Evolutionary conservation across 2,113 vertebrate species (phyloP).

Genomic region (Antennarius striatus): DNA sequence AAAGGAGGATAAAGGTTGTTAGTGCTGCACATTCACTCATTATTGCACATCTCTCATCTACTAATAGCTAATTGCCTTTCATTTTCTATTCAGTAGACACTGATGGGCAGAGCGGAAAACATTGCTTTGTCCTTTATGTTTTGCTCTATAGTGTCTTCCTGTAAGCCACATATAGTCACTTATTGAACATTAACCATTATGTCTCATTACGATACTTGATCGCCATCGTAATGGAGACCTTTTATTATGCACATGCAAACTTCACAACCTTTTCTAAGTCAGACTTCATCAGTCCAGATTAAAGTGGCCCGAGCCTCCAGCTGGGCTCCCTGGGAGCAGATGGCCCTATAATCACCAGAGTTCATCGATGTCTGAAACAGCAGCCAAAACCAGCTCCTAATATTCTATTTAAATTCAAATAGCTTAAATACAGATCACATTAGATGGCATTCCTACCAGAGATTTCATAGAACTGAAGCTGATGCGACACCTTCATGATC

Average conservation of each 20-base stretch:
- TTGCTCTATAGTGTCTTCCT: slow-evolving; percentile 22
- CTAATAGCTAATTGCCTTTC: slow-evolving; percentile 63
- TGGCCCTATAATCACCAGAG: slow-evolving; percentile 74
- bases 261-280: slow-evolving; percentile 41
- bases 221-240: slow-evolving; percentile 18
- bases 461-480: slow-evolving; percentile 20
- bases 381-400: slow-evolving; percentile 55
- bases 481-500: slow-evolving; percentile 1
- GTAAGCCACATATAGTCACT: slow-evolving; percentile 27
- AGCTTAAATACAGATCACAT: slow-evolving; percentile 47
- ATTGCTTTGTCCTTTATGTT: slow-evolving; percentile 34
- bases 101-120: slow-evolving; percentile 42
- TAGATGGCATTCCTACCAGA: slow-evolving; percentile 42
- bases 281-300: slow-evolving; percentile 66
- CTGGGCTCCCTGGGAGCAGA: slow-evolving; percentile 77
- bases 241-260: slow-evolving; percentile 37
- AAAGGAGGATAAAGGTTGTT: slow-evolving; percentile 58
- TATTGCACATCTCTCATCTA: slow-evolving; percentile 58
- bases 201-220: slow-evolving; percentile 25
- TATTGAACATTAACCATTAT: slow-evolving; percentile 15
- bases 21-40: slow-evolving; percentile 54
- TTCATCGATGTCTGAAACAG: slow-evolving; percentile 58
- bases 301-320: slow-evolving; percentile 63
- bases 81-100: slow-evolving; percentile 58
- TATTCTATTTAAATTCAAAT: slow-evolving; percentile 64